Evolutionary conservation across 92 coral and sea anemone genomes (phyloP), one percentile per base, ranked within the genome.

Genomic region (Metridium senile): DNA sequence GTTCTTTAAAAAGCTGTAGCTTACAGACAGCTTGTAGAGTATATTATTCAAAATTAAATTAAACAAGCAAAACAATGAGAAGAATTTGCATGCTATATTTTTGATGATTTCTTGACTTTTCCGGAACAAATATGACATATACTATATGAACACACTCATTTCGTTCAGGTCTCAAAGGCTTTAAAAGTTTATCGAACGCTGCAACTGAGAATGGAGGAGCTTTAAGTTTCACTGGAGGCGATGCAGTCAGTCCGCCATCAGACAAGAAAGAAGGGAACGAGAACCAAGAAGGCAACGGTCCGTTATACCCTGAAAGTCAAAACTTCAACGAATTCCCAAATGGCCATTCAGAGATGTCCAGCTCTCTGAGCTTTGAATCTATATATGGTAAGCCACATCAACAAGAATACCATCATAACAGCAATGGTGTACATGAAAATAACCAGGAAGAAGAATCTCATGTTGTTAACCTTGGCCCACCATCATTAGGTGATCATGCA

Each of bases 131-230:
- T n/a, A n/a, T n/a, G n/a, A n/a, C n/a, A n/a, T n/a, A n/a, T n/a
- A n/a, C n/a, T n/a, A n/a, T n/a, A n/a, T n/a, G n/a, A n/a, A n/a
- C n/a, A n/a, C n/a, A n/a, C n/a, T n/a, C n/a, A n/a, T n/a, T n/a
- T n/a, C n/a, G n/a, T 70, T 25, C 33, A 73, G 78, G 78, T 9
- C 78, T 73, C 2, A 73, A 25, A 43, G 64, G 56, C 29, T 31
- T 17, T 54, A 47, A 18, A 22, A 79, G 76, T 28, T 35, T 79
- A 7, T 34, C 84, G 13, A 79, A 39, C 25, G 69, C 64, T 47
- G 84, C 84, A 16, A 79, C 61, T 34, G 70, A 67, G 34, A 79
- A 34, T 27, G 76, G 75, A 69, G 70, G 54, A 53, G 75, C 68
- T 20, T 35, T 79, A 43, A 79, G 68, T 56, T 68, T 57, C 30